These are phyloP conservation scores for Eupleurogrammus muticus DNA, from an alignment of 2,797 vertebrate species.

Conservation along the genomic window DNA sequence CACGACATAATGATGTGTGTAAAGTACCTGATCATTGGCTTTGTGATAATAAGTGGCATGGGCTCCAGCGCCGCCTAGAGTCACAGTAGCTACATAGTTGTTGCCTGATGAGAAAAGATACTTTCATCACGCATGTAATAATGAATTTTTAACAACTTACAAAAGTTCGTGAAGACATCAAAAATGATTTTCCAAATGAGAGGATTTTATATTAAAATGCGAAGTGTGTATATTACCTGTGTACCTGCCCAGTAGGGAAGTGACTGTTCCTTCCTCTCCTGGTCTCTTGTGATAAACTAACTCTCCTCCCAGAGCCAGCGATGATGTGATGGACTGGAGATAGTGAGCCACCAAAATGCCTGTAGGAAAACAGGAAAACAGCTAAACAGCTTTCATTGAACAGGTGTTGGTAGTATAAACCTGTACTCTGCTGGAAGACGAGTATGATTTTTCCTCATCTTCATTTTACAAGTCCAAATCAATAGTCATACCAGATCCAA, in stretches of 20 bases:
- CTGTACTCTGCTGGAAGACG: no score
- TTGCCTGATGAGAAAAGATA: slow-evolving; percentile 63
- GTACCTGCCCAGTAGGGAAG: slow-evolving; percentile 90
- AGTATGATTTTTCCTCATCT: background rate
- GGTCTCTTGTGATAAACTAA: slow-evolving; percentile 92
- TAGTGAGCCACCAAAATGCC: slow-evolving; percentile 92
- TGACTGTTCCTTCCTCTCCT: slow-evolving; percentile 92
- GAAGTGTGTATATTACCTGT: slow-evolving; percentile 78
- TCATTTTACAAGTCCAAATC: background rate
- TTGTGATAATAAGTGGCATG: slow-evolving; percentile 96
- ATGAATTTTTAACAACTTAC: background rate
- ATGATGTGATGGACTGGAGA: slow-evolving; percentile 90
- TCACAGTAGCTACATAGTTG: slow-evolving; percentile 91
- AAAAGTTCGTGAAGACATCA: background rate
- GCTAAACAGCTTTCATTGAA: no score
- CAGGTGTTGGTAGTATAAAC: no score
- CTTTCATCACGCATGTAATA: background rate
- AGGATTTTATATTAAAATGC: background rate
- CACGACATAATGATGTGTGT: no score
- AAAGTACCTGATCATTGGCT: slow-evolving; percentile 91
- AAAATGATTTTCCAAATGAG: background rate
- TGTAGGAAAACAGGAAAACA: slow-evolving; percentile 52
- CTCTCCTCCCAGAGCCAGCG: slow-evolving; percentile 91
- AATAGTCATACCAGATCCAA: slow-evolving; percentile 88
- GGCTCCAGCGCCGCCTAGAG: slow-evolving; percentile 89